Evolutionary conservation across 2,797 vertebrate species (phyloP).

Genomic region (Nothura maculosa): DNA sequence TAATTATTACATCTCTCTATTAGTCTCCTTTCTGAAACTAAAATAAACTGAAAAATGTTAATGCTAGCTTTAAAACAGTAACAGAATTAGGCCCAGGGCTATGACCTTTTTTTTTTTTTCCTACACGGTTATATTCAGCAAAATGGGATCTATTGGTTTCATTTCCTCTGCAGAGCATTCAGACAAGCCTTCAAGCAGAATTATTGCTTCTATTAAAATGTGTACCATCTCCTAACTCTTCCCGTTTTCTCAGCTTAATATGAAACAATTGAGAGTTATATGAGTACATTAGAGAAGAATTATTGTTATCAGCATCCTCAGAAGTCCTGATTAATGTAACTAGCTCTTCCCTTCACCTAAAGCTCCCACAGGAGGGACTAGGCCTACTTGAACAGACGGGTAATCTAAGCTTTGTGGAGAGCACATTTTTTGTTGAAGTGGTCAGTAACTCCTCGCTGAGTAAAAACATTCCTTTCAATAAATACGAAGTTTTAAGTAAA

Average conservation of each 20-base stretch:
- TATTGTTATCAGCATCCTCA: constrained; percentile 75
- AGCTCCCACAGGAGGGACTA: constrained; percentile 34
- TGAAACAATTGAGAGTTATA: constrained; percentile 81
- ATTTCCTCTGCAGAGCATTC: constrained; percentile 77
- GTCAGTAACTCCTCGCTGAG: constrained; percentile 63
- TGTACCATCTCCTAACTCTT: constrained; percentile 71
- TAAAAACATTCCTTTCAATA: constrained; percentile 71
- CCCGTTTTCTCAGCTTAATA: constrained; percentile 74
- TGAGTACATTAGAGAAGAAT: constrained; percentile 77
- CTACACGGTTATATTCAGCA: constrained; percentile 34
- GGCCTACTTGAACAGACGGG: constrained; percentile 59
- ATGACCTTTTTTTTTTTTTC: constrained; percentile 52
- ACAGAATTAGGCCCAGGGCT: constrained; percentile 28
- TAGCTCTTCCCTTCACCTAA: constrained; percentile 52
- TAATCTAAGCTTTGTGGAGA: constrained; percentile 60
- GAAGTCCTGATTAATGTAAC: constrained; percentile 72
- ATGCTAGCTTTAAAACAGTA: constrained; percentile 33
- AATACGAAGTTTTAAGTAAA: constrained; percentile 47
- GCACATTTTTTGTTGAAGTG: constrained; percentile 41
- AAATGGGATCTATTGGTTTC: constrained; percentile 76
- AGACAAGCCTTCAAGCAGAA: constrained; percentile 77
- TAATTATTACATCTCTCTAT: constrained; percentile 15
- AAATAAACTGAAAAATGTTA: constrained; percentile 51
- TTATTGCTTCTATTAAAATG: constrained; percentile 82
- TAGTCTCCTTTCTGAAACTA: constrained; percentile 1